Evolutionary conservation across 2,888 invertebrate species (phyloP).

Genomic region (Ophioninae sp.): DNA sequence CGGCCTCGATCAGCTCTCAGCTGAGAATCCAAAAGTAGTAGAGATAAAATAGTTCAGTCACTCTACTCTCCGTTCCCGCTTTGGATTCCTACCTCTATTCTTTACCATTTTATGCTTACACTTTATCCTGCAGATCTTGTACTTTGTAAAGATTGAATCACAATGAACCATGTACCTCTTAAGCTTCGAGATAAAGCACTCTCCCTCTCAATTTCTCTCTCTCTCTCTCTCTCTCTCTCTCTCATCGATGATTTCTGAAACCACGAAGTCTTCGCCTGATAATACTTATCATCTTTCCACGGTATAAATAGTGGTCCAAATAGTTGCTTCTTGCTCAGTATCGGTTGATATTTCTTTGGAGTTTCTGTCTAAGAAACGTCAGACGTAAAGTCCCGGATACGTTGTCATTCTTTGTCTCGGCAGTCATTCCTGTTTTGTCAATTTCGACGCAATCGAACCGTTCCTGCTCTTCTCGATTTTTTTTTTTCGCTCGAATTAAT

Average conservation of each 20-base stretch:
- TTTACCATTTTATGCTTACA: constrained; percentile 44
- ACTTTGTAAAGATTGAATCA: constrained; percentile 63
- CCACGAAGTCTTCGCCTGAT: constrained; percentile 74
- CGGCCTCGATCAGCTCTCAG: background rate
- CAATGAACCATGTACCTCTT: constrained; percentile 72
- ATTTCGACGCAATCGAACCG: background rate
- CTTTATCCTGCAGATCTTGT: constrained; percentile 14
- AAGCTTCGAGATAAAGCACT: constrained; percentile 74
- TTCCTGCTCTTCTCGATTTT: constrained; percentile 1
- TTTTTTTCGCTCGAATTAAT: background rate
- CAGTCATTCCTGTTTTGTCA: background rate
- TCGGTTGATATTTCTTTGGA: constrained; percentile 62
- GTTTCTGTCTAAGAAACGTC: constrained; percentile 22
- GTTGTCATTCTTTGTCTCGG: background rate
- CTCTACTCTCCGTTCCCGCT: constrained; percentile 60
- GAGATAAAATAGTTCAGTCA: constrained; percentile 23
- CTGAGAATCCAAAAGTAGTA: background rate
- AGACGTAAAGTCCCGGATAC: background rate
- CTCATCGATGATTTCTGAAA: constrained; percentile 68
- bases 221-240: constrained; percentile 8
- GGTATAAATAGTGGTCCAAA: constrained; percentile 78
- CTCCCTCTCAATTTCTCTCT: too few species aligned
- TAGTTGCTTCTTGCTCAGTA: constrained; percentile 75
- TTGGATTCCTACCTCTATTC: constrained; percentile 68
- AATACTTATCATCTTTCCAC: constrained; percentile 74